Base-by-base conservation (phyloP, 1,140 invertebrate species). In the Conus ventricosus region DNA sequence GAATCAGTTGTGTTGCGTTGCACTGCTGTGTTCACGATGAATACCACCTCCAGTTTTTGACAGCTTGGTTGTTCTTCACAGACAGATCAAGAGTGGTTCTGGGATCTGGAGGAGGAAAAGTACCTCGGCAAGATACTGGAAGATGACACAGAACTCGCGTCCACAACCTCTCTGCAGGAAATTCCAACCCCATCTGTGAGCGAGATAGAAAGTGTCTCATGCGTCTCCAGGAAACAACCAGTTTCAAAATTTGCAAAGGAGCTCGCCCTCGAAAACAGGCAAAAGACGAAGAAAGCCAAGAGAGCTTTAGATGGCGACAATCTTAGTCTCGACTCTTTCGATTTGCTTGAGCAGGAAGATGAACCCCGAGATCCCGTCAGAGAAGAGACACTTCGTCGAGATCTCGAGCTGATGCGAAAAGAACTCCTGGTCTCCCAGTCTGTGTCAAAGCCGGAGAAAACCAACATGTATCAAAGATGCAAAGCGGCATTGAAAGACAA, bases 321-420 rank as follows among this genome's bases (percentile, higher is more conserved):
- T 8, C 11, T 10, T 20, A 57, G 8, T 51, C 39, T n/a, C n/a
- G 53, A 87, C 39, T 53, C 23, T 57, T 54, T n/a, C 55, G 63
- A 13, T n/a, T 13, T 23, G 51, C 75, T 63, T 23, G 84, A 85
- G 63, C 78, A 63, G 27, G 85, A 81, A 71, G 27, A 84, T n/a
- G 82, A 84, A 85, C 10, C n/a, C 7, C 27, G n/a, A 23, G 53
- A 84, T 55, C 55, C 82, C 8, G 82, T 53, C 13, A 84, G 82
- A 39, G 27, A 63, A 67, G 54, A 63, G 15, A 15, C 6, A 54
- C 25, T 84, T 67, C 54, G 7, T 20, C n/a, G 25, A 63, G 82
- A 84, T 39, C 6, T 84, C 23, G 13, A 63, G 5, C 5, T 67
- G 13, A 84, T 84, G 82, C 20, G 23, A 1, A 84, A n/a, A 25